These are phyloP conservation scores for Stramonita haemastoma DNA, from an alignment of 2,888 invertebrate genomes.

Conservation along the genomic window DNA sequence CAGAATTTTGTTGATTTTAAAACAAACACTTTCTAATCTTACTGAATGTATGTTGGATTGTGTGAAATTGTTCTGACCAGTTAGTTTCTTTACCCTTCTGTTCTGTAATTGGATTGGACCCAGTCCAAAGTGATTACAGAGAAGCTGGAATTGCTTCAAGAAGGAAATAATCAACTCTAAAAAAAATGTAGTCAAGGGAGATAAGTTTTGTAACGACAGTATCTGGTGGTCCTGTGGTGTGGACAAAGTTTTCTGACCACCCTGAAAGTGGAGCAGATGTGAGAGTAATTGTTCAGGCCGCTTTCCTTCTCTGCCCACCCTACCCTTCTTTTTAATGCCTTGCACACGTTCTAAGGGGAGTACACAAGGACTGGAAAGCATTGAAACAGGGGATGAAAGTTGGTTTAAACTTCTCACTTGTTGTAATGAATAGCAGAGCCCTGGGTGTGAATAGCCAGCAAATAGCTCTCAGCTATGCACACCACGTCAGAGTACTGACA, in stretches of 20 bases:
- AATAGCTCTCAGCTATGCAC: conserved; percentile 10
- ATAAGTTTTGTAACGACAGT: too few relatives aligned
- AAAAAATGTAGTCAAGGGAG: neutral
- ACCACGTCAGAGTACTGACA: conserved; percentile 29
- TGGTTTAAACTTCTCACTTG: conserved; percentile 2
- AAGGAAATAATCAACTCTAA: neutral
- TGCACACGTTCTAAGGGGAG: neutral
- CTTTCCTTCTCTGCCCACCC: neutral
- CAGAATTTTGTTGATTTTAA: too few relatives aligned
- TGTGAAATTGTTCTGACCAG: too few relatives aligned
- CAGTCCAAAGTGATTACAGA: neutral
- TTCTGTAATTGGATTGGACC: too few relatives aligned
- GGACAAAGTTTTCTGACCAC: neutral
- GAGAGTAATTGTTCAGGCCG: conserved; percentile 17
- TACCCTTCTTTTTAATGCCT: neutral
- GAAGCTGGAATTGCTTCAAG: neutral
- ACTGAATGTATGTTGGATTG: too few relatives aligned
- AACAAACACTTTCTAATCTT: too few relatives aligned
- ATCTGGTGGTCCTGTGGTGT: neutral
- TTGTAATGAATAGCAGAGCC: conserved; percentile 11
- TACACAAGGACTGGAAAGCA: neutral
- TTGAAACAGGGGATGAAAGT: neutral
- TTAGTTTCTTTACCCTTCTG: too few relatives aligned
- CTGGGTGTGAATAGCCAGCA: conserved; percentile 30
- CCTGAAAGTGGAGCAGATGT: conserved; percentile 33